Base-by-base conservation (phyloP, 1,140 invertebrate species). In the Conopomorpha cramerella region DNA sequence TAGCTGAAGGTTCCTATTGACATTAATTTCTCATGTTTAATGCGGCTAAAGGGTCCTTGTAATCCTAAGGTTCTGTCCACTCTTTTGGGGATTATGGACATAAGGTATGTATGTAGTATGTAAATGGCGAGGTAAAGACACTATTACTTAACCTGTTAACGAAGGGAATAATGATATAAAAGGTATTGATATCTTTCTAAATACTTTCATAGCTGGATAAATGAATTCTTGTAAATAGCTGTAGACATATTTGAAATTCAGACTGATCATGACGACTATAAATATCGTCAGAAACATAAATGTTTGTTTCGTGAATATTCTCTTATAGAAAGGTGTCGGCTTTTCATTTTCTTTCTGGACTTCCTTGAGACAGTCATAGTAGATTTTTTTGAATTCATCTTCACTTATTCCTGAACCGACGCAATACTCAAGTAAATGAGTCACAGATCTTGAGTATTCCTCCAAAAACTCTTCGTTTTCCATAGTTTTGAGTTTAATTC, bases 221-320 rank as follows among this genome's bases (percentile, higher is more conserved):
- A 89, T 86, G 47, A 81, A 82, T 51, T 84, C 83, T 68, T 88
- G 86, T 18, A 86, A 52, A 65, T 86, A 66, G 51, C 68, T 81
- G 31, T 68, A 63, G 16, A 84, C 73, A 13, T 70, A 57, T 45
- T 79, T 82, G 49, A 45, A 53, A 38, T 65, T 51, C 32, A 49
- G 63, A 16, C 42, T 17, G 12, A 44, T 14, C 39, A 38, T 47
- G 2, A 37, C 13, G 19, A 30, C 10, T 38, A 52, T 19, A 34
- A 55, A 2, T 8, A 48, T 27, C 11, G 34, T 27, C 12, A 51
- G n/a, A 3, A 58, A 17, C 34, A 50, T 4, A 17, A 41, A 15
- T 37, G 16, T 34, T 13, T 35, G 38, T 32, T 40, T 50, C 11
- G 33, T 41, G 26, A 43, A 27, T 27, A 30, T 36, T 35, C 12